Evolutionary conservation across 2,888 invertebrate genomes (phyloP).

Genomic region (Pammene aurita): DNA sequence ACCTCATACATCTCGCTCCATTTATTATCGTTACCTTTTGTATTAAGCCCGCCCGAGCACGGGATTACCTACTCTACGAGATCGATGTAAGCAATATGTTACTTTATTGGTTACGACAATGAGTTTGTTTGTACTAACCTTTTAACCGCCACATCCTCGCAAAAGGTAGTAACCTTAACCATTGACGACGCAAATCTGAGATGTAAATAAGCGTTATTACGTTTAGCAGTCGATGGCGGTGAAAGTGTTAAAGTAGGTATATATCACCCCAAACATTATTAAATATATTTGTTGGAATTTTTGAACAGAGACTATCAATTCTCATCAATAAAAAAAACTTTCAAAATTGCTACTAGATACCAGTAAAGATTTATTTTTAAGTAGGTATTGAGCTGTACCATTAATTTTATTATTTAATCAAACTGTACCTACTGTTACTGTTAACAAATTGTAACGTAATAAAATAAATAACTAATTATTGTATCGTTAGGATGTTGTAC

Average conservation of each 20-base stretch:
- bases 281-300: background rate
- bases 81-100: conserved; percentile 31
- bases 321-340: background rate
- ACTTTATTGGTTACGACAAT: conserved; percentile 36
- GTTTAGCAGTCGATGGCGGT: too few relatives aligned
- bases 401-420: conserved; percentile 36
- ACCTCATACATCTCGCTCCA: conserved; percentile 17
- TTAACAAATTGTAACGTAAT: conserved; percentile 61
- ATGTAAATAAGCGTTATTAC: too few relatives aligned
- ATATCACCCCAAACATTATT: background rate
- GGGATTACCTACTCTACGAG: conserved; percentile 1
- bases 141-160: conserved; percentile 4
- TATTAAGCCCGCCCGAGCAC: conserved; percentile 5
- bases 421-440: conserved; percentile 48
- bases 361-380: conserved; percentile 23
- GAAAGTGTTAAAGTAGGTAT: too few relatives aligned
- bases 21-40: conserved; percentile 32
- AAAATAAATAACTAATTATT: conserved; percentile 64
- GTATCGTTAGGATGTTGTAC: conserved; percentile 60
- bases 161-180: too few relatives aligned
- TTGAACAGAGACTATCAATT: too few relatives aligned
- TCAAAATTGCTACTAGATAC: conserved; percentile 7
- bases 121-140: conserved; percentile 20
- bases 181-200: too few relatives aligned
- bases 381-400: conserved; percentile 31